phyloP scores from a whole-genome alignment of 2,888 invertebrate species.

The Parasteatoda lunata region DNA sequence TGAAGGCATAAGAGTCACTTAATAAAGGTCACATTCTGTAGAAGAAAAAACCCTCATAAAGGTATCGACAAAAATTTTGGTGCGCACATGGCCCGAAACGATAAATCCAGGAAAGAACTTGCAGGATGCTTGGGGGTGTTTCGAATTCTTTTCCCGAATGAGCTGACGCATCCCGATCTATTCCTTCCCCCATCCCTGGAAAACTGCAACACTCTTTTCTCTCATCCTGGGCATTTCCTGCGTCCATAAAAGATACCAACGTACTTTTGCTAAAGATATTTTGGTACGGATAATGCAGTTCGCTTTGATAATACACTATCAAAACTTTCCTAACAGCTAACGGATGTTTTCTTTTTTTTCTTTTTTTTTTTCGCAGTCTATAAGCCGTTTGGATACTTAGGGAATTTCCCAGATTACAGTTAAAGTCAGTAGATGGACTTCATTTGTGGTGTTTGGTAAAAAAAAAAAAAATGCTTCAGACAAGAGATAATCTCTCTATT shows the following conservation, averaged over 20 bases:
- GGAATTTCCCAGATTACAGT: background rate
- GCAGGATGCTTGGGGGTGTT: conserved; percentile 6
- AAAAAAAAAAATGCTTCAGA: too few species aligned
- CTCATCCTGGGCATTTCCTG: background rate
- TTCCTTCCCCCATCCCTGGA: background rate
- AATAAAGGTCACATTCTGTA: conserved; percentile 18
- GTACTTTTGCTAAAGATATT: conserved; percentile 18
- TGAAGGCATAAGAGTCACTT: conserved; percentile 11
- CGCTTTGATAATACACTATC: conserved; percentile 15
- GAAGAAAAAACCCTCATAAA: conserved; percentile 1
- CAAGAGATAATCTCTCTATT: too few species aligned
- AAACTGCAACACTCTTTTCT: background rate
- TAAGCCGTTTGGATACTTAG: background rate
- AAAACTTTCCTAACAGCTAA: background rate
- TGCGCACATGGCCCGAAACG: conserved; percentile 11
- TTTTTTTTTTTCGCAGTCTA: background rate
- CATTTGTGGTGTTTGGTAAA: too few species aligned
- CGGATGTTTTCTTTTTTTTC: background rate
- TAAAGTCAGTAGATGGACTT: too few species aligned
- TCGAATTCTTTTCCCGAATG: conserved; percentile 11
- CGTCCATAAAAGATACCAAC: background rate
- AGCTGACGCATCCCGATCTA: conserved; percentile 10
- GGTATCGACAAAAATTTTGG: background rate
- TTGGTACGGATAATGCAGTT: background rate
- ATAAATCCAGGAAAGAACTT: conserved; percentile 16